A percentile compares a stretch with the other conserved stretches of the same genome.
Conservation (phyloP, 2,888 invertebrate species). For the Nephrotoma appendiculata region DNA sequence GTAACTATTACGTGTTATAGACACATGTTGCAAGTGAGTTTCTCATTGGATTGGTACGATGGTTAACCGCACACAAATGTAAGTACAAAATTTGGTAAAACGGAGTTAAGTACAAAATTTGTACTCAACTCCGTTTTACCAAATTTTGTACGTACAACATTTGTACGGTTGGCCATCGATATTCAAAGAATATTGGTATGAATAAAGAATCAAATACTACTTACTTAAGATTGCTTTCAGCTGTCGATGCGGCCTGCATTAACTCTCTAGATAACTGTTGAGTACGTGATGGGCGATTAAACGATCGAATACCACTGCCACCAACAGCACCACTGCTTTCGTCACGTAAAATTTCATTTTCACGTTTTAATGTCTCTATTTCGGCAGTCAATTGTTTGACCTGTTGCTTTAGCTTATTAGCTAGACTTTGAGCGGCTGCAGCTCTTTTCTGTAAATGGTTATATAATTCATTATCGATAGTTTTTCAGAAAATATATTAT, state of each 20-base stretch:
- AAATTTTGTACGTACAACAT: no score
- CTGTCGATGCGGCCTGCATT: constrained; percentile 44
- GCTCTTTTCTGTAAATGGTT: constrained; percentile 38
- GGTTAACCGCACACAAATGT: no score
- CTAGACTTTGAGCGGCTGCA: constrained; percentile 43
- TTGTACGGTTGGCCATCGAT: no score
- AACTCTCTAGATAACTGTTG: constrained; percentile 42
- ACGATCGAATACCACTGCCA: constrained; percentile 21
- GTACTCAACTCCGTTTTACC: no score
- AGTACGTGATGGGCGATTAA: constrained; percentile 33
- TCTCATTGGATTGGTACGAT: no score
- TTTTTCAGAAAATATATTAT: not conserved
- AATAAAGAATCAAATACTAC: no score
- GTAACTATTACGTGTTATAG: no score
- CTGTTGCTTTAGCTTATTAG: constrained; percentile 51
- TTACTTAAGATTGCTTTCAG: constrained; percentile 49
- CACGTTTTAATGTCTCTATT: constrained; percentile 34
- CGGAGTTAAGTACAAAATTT: no score
- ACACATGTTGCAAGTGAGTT: no score
- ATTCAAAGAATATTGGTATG: not conserved
- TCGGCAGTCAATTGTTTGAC: constrained; percentile 51
- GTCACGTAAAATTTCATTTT: constrained; percentile 37
- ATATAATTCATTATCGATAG: not conserved
- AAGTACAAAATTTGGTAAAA: no score
- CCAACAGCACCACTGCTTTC: constrained; percentile 31